These are phyloP conservation scores for Pungitius pungitius DNA, from an alignment of 2,113 vertebrate species.

Conservation along the genomic window DNA sequence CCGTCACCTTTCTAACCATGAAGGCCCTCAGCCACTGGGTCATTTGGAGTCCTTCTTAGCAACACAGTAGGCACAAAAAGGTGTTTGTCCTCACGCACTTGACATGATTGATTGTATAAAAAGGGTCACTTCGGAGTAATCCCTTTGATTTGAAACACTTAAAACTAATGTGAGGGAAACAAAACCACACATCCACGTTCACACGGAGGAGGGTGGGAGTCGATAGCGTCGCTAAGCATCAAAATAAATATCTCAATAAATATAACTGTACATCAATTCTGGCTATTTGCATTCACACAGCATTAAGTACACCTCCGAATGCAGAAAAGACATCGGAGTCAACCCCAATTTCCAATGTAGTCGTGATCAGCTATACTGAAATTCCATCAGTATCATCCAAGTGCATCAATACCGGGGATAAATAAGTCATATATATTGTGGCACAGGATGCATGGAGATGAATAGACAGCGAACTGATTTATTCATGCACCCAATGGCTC, in stretches of 20 bases:
- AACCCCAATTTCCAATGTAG: slow-evolving; percentile 14
- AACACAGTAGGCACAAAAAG: slow-evolving; percentile 74
- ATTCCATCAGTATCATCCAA: slow-evolving; percentile 43
- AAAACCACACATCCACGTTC: slow-evolving; percentile 30
- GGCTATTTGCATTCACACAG: slow-evolving; percentile 38
- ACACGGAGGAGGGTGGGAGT: slow-evolving; percentile 19
- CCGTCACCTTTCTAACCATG: slow-evolving; percentile 15
- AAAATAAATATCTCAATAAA: slow-evolving; percentile 70
- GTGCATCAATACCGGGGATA: slow-evolving; percentile 55
- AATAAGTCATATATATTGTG: slow-evolving; percentile 24
- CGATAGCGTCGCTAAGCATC: slow-evolving; percentile 41
- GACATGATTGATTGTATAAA: slow-evolving; percentile 71
- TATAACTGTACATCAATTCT: slow-evolving; percentile 59
- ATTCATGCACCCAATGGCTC: slow-evolving; percentile 32
- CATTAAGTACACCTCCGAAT: slow-evolving; percentile 48
- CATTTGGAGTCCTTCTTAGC: slow-evolving; percentile 37
- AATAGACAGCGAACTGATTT: slow-evolving; percentile 24
- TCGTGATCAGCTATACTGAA: slow-evolving; percentile 34
- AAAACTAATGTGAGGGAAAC: slow-evolving; percentile 29
- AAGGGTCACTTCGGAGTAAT: slow-evolving; percentile 34
- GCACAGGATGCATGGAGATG: slow-evolving; percentile 22
- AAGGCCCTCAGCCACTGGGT: slow-evolving; percentile 14
- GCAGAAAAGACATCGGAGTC: slow-evolving; percentile 33
- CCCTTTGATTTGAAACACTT: slow-evolving; percentile 46
- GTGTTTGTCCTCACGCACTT: slow-evolving; percentile 62